Percentiles rank a stretch among this genome's conserved stretches.
These are phyloP conservation scores for Dyspetes luteomarginatus DNA, from an alignment of 2,888 invertebrate species.

Conservation along the genomic window DNA sequence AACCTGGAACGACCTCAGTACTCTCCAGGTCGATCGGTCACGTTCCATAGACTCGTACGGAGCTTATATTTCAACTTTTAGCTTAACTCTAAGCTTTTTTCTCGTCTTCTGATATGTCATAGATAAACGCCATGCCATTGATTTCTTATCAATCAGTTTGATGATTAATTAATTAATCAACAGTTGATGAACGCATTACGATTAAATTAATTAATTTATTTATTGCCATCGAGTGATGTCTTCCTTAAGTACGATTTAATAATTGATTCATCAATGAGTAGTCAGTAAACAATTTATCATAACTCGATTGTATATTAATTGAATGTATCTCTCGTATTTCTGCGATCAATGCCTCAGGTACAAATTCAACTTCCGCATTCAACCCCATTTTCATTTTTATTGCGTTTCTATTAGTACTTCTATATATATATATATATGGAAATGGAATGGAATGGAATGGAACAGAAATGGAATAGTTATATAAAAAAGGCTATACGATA, in stretches of 20 bases:
- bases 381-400: not conserved
- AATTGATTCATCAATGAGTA: not conserved
- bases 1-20: conserved; percentile 43
- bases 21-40: conserved; percentile 55
- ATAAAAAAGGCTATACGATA: conserved; percentile 69
- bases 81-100: not conserved
- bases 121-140: no score
- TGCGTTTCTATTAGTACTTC: not conserved
- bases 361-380: not conserved
- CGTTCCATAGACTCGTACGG: conserved; percentile 40
- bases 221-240: not conserved
- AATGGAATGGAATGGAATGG: no score
- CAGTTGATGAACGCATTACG: not conserved
- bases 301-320: no score
- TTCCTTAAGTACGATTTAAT: not conserved
- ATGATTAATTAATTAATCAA: not conserved
- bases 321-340: no score
- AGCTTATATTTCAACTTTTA: conserved; percentile 30
- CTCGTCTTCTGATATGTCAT: not conserved
- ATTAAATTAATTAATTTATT: not conserved
- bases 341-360: not conserved
- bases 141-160: not conserved
- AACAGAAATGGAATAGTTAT: not conserved
- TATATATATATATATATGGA: no score
- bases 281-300: not conserved